Evolutionary conservation across 2,113 vertebrate genomes (phyloP).

Genomic region (Charina bottae): DNA sequence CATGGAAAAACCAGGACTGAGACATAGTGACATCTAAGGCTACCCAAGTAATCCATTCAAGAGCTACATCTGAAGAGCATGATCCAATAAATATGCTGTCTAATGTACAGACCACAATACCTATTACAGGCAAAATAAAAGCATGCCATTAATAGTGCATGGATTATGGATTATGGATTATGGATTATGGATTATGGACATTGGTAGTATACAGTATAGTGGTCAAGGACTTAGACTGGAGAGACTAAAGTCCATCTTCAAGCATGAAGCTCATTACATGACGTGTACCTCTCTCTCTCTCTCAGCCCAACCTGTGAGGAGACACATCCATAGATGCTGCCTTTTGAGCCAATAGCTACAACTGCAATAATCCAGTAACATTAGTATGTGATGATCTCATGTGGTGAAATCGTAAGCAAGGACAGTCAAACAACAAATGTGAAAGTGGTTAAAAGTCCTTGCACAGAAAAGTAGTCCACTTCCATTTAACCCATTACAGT

Average conservation of each 20-base stretch:
- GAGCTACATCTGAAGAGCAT: too few relatives aligned
- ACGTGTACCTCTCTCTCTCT: not conserved
- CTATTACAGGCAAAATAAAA: not conserved
- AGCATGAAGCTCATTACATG: not conserved
- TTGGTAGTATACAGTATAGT: not conserved
- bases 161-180: not conserved
- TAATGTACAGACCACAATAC: not conserved
- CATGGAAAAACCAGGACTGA: not conserved
- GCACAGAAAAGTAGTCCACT: not conserved
- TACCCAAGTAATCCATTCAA: not conserved
- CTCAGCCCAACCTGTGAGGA: not conserved
- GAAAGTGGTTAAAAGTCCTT: not conserved
- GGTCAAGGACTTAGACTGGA: not conserved
- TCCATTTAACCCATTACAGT: not conserved
- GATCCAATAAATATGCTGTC: not conserved
- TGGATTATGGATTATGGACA: not conserved
- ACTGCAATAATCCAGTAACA: not conserved
- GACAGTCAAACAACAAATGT: not conserved
- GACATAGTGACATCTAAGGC: not conserved
- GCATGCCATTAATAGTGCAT: not conserved
- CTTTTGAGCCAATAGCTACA: not conserved
- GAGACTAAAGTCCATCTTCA: not conserved
- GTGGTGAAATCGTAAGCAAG: not conserved
- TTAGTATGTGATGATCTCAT: not conserved
- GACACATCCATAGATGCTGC: not conserved